A percentile compares a stretch with the other conserved stretches of the same genome.
Conservation (phyloP, 2,888 invertebrate species). For the Therioaphis trifolii region DNA sequence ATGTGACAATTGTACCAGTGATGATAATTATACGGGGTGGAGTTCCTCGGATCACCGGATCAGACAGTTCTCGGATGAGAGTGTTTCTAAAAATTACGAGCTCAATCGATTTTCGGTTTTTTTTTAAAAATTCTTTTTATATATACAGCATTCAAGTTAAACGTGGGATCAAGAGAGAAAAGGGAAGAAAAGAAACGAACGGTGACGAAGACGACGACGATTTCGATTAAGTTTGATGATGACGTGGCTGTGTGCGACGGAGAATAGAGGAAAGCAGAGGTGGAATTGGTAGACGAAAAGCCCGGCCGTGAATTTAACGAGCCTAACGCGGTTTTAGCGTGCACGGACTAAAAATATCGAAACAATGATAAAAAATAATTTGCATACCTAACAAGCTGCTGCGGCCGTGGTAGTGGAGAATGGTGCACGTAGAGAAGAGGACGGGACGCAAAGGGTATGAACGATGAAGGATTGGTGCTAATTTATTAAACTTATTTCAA, state of each 20-base stretch:
- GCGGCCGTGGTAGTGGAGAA: constrained; percentile 62
- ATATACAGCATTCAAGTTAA: too few relatives aligned
- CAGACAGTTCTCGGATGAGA: background rate
- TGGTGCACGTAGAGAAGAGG: background rate
- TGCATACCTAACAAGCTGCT: constrained; percentile 65
- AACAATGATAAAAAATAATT: constrained; percentile 42
- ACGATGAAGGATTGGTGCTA: constrained; percentile 31
- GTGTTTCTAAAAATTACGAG: constrained; percentile 38
- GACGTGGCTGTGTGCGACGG: background rate
- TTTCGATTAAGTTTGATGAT: constrained; percentile 23
- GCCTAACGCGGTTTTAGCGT: background rate
- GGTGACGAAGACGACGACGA: background rate
- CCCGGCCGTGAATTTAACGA: constrained; percentile 35
- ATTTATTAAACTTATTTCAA: constrained; percentile 48
- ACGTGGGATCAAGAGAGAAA: background rate
- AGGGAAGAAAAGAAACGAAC: constrained; percentile 7
- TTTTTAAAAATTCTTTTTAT: too few relatives aligned
- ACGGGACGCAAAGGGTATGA: background rate
- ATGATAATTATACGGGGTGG: background rate
- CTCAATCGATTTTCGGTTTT: constrained; percentile 56
- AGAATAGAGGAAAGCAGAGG: background rate
- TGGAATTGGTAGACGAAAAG: background rate
- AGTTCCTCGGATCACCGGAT: background rate
- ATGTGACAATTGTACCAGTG: background rate
- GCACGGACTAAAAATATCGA: background rate